A percentile compares a stretch with the other conserved stretches of the same genome.
Conservation (phyloP, 2,113 vertebrate species). For the Cyprinodon variegatus region DNA sequence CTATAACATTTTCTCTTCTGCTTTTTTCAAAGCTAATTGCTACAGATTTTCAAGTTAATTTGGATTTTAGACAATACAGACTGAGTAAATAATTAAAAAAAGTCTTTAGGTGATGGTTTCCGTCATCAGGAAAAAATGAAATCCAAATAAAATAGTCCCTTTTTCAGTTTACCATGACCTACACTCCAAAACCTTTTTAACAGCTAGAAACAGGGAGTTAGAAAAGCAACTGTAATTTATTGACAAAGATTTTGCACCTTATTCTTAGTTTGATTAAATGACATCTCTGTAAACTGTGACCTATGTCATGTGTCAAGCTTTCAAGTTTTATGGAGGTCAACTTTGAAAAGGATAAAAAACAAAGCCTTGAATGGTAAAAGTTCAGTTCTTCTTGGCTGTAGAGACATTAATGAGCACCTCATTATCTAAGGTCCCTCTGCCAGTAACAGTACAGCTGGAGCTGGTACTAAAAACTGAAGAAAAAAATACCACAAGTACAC, state of each 20-base stretch:
- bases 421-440: constrained; percentile 51
- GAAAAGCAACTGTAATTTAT: background rate
- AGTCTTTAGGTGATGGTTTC: too few species aligned
- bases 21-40: background rate
- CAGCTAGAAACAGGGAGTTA: too few species aligned
- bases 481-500: constrained; percentile 2
- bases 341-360: constrained; percentile 42
- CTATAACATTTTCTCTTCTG: background rate
- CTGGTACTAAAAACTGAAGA: constrained; percentile 22
- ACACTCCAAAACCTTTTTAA: too few species aligned
- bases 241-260: background rate
- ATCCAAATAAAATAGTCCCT: too few species aligned
- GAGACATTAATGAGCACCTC: constrained; percentile 63
- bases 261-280: background rate
- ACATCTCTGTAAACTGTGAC: constrained; percentile 7
- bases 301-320: constrained; percentile 6
- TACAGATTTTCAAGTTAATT: background rate
- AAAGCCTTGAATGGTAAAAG: constrained; percentile 17
- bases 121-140: too few species aligned
- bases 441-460: constrained; percentile 39
- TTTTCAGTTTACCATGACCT: too few species aligned
- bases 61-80: background rate
- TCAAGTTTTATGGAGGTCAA: constrained; percentile 26
- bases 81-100: background rate
- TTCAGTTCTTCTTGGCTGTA: constrained; percentile 26